Conservation (phyloP, 1,140 invertebrate species). For the Helicoverpa armigera region DNA sequence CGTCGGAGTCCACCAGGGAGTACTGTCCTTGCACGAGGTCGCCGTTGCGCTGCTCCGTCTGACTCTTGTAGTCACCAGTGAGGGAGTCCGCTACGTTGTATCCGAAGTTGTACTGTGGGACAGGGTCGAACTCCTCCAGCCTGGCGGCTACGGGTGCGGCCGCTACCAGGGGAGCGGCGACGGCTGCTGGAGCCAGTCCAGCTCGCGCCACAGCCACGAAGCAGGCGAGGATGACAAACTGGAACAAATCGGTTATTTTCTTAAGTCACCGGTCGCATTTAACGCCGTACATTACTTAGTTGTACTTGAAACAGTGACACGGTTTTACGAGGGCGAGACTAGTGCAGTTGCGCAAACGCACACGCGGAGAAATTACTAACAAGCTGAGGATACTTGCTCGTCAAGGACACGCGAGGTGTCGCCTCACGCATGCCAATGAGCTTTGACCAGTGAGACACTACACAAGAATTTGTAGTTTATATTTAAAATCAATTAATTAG, state of each 20-base stretch:
- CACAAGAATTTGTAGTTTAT: neutral
- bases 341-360: slow-evolving; percentile 73
- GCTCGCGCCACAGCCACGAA: slow-evolving; percentile 69
- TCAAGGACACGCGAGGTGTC: slow-evolving; percentile 71
- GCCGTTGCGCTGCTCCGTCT: slow-evolving; percentile 85
- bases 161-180: slow-evolving; percentile 70
- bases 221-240: slow-evolving; percentile 77
- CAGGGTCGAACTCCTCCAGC: slow-evolving; percentile 86
- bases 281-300: slow-evolving; percentile 53
- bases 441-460: slow-evolving; percentile 9
- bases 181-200: slow-evolving; percentile 64
- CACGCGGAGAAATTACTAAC: slow-evolving; percentile 79
- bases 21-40: slow-evolving; percentile 89
- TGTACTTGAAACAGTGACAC: slow-evolving; percentile 84
- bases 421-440: slow-evolving; percentile 68
- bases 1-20: slow-evolving; percentile 89
- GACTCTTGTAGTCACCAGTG: slow-evolving; percentile 85
- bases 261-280: slow-evolving; percentile 36
- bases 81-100: slow-evolving; percentile 89
- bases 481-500: no score
- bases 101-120: slow-evolving; percentile 89
- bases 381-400: slow-evolving; percentile 66
- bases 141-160: slow-evolving; percentile 74
- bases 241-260: slow-evolving; percentile 51
- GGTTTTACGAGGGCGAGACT: slow-evolving; percentile 75